A percentile compares a stretch with the other conserved stretches of the same genome.
phyloP scores from a whole-genome alignment of 2,797 vertebrate species.

The Eospalax fontanierii region DNA sequence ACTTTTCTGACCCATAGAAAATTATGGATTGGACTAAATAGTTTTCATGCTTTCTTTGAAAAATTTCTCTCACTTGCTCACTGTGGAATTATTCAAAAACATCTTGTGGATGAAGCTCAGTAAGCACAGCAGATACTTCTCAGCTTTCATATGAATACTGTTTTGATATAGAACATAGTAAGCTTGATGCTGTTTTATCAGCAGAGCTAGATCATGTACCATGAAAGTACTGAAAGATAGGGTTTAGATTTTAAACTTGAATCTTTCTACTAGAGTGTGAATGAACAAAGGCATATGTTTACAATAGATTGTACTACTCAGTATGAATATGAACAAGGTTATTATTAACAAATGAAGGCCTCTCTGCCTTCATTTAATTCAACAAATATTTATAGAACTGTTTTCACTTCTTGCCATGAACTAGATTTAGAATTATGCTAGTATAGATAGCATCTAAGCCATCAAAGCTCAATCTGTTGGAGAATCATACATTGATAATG shows the following conservation, averaged over 20 bases:
- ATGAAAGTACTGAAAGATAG: background rate
- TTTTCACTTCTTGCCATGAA: background rate
- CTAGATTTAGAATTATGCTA: background rate
- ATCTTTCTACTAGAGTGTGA: conserved; percentile 23
- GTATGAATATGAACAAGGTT: background rate
- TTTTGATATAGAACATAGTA: conserved; percentile 36
- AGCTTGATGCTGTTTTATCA: background rate
- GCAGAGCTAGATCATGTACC: background rate
- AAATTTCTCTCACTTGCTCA: background rate
- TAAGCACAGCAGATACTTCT: background rate
- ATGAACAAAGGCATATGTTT: background rate
- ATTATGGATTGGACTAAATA: background rate
- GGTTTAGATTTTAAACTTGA: conserved; percentile 54
- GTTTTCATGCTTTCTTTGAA: background rate
- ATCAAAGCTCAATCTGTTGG: background rate
- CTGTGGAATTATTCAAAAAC: conserved; percentile 47
- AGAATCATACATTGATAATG: background rate
- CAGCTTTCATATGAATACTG: background rate
- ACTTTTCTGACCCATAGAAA: background rate
- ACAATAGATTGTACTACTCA: background rate
- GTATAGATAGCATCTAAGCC: background rate
- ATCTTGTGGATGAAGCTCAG: conserved; percentile 10
- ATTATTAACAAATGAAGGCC: background rate
- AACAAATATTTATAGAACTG: conserved; percentile 20
- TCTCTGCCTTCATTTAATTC: conserved; percentile 44